phyloP scores from a whole-genome alignment of 2,113 vertebrate genomes.

The Pseudorasbora parva region DNA sequence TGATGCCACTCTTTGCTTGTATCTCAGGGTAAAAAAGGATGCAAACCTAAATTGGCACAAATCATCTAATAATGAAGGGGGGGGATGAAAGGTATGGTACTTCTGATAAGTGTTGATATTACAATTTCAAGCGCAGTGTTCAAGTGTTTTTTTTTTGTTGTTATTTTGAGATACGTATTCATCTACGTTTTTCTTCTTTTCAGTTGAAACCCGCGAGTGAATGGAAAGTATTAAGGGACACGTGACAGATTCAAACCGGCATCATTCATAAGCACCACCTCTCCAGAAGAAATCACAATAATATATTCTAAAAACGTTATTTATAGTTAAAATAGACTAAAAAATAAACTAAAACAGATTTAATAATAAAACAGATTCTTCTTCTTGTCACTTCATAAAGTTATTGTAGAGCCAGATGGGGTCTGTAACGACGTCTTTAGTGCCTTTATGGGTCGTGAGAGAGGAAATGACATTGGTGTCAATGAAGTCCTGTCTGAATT shows the following conservation, averaged over 20 bases:
- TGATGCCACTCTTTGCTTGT: conserved; percentile 11
- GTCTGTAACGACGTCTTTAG: too few relatives aligned
- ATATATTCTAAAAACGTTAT: background rate
- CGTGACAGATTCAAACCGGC: background rate
- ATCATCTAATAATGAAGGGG: background rate
- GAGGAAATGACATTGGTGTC: too few relatives aligned
- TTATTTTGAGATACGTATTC: background rate
- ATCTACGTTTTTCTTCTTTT: background rate
- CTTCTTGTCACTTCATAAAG: too few relatives aligned
- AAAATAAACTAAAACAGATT: too few relatives aligned
- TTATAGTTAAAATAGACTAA: too few relatives aligned
- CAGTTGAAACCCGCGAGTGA: background rate
- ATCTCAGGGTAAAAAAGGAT: background rate
- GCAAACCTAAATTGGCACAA: background rate
- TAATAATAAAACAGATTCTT: too few relatives aligned
- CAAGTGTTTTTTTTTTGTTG: background rate
- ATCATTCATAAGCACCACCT: background rate
- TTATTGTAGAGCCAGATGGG: too few relatives aligned
- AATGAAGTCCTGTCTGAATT: too few relatives aligned
- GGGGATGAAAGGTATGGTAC: background rate
- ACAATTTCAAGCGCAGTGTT: background rate
- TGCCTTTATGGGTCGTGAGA: too few relatives aligned
- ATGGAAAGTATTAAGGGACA: background rate
- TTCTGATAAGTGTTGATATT: background rate
- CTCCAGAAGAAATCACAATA: background rate